Percentiles rank a stretch among this genome's conserved stretches.
Evolutionary conservation across 2,113 vertebrate species (phyloP).

Genomic region (Melanerpes aurifrons): DNA sequence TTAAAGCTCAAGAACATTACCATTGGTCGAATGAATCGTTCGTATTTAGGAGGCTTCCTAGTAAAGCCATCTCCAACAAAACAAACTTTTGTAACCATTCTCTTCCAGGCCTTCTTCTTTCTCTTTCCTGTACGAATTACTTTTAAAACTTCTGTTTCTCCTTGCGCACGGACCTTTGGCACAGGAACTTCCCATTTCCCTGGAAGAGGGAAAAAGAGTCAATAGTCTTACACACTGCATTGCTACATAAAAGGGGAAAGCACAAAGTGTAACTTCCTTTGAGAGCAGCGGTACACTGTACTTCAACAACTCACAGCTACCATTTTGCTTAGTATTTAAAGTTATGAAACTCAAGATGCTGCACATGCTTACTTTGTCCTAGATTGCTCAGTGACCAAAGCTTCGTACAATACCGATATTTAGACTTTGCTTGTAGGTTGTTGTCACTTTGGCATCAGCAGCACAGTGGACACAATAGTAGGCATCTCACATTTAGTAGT

Average conservation of each 20-base stretch:
- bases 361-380: neutral
- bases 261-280: neutral
- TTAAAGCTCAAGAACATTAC: conserved; percentile 73
- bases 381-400: neutral
- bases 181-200: conserved; percentile 97
- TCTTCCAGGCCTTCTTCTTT: conserved; percentile 98
- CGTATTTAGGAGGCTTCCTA: conserved; percentile 96
- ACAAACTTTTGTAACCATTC: conserved; percentile 98
- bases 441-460: neutral
- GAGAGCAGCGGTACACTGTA: neutral
- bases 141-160: conserved; percentile 96
- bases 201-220: neutral
- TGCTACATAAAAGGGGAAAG: neutral
- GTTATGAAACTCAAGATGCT: neutral
- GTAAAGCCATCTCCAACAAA: conserved; percentile 98
- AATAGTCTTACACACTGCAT: neutral
- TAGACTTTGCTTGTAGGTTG: neutral
- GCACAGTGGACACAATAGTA: too few relatives aligned
- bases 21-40: conserved; percentile 98
- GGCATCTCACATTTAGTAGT: too few relatives aligned
- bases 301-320: neutral
- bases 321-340: neutral
- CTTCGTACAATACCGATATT: neutral
- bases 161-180: conserved; percentile 96
- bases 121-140: conserved; percentile 95